A percentile compares a stretch with the other conserved stretches of the same genome.
Conservation (phyloP, 2,797 vertebrate genomes). For the Yasuhikotakia modesta region DNA sequence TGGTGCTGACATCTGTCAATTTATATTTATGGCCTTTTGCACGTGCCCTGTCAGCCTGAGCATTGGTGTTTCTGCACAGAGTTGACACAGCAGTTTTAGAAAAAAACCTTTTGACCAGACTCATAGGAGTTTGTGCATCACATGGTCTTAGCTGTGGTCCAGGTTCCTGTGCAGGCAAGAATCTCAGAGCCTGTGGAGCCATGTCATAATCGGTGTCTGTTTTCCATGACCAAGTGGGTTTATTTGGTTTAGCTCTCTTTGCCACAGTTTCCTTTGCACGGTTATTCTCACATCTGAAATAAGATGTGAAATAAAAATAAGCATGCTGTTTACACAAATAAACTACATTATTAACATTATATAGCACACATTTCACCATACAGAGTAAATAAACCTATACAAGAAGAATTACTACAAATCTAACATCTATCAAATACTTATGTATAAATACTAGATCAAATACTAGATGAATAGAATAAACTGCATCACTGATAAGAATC, state of each 20-base stretch:
- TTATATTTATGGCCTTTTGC: slow-evolving; percentile 24
- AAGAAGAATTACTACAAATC: no score
- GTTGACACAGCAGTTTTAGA: not conserved
- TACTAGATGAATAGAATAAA: no score
- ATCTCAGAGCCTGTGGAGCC: not conserved
- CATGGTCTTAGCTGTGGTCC: slow-evolving; percentile 27
- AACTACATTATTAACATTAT: no score
- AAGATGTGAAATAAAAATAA: no score
- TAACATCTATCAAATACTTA: no score
- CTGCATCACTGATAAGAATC: no score
- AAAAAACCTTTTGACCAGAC: slow-evolving; percentile 45
- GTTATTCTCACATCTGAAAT: no score
- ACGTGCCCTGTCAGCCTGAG: slow-evolving; percentile 33
- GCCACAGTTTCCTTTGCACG: no score
- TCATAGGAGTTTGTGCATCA: not conserved
- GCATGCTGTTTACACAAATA: no score
- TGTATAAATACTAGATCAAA: no score
- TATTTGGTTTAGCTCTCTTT: not conserved
- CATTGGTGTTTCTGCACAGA: slow-evolving; percentile 39
- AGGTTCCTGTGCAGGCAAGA: not conserved
- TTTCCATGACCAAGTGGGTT: not conserved
- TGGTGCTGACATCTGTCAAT: slow-evolving; percentile 15
- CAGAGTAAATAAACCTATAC: no score
- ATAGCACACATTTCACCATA: no score
- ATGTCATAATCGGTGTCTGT: not conserved